Evolutionary conservation across 2,797 vertebrate species (phyloP).

Genomic region (Sebastes steindachneri): DNA sequence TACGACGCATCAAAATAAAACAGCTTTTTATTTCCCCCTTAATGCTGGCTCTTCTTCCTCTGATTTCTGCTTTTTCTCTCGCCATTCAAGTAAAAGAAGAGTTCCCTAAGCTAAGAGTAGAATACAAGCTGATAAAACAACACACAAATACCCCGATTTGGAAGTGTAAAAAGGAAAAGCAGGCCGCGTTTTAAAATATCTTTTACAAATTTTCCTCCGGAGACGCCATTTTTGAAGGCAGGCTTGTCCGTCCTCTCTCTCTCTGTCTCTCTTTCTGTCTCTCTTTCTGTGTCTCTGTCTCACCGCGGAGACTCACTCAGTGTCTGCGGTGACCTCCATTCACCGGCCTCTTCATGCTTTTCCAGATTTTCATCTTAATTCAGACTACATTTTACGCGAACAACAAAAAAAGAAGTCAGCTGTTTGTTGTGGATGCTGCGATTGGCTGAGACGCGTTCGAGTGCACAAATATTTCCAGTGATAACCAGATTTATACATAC

Average conservation of each 20-base stretch:
- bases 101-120: neutral
- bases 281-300: conserved; percentile 37
- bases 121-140: neutral
- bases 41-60: conserved; percentile 38
- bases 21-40: conserved; percentile 62
- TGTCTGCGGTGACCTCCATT: conserved; percentile 79
- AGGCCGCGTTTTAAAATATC: conserved; percentile 83
- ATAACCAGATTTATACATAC: conserved; percentile 48
- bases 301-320: conserved; percentile 63
- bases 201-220: conserved; percentile 85
- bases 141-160: conserved; percentile 23
- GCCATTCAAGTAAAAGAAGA: neutral
- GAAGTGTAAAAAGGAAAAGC: conserved; percentile 57
- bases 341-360: conserved; percentile 49
- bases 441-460: conserved; percentile 45
- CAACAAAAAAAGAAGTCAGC: conserved; percentile 16
- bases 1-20: conserved; percentile 87
- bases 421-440: conserved; percentile 10
- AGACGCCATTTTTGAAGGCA: conserved; percentile 90
- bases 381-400: conserved; percentile 7
- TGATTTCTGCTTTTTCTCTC: conserved; percentile 16
- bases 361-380: conserved; percentile 24
- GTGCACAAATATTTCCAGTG: conserved; percentile 44
- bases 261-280: conserved; percentile 61
- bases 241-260: conserved; percentile 80